Evolutionary conservation across 2,113 vertebrate genomes (phyloP).

Genomic region (Brachyistius frenatus): DNA sequence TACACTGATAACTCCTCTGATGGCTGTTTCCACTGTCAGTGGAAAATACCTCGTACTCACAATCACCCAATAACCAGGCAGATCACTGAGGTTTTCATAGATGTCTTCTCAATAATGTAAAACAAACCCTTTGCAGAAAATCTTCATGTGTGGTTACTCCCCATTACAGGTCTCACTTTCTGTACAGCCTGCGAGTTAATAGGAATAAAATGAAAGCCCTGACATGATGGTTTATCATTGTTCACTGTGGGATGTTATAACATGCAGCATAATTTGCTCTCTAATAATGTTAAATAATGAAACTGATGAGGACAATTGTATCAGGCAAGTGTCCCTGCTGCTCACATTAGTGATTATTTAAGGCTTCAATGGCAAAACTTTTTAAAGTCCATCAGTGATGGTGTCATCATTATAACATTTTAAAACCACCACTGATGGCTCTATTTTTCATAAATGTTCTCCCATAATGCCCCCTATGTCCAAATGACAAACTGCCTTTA

Average conservation of each 20-base stretch:
- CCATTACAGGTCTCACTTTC: no score
- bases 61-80: no score
- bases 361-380: not conserved
- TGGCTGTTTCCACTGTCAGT: no score
- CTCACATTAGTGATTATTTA: slow-evolving; percentile 19
- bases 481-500: slow-evolving; percentile 3
- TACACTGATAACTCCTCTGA: no score
- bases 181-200: not conserved
- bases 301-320: slow-evolving; percentile 6
- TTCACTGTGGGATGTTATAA: not conserved
- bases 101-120: no score
- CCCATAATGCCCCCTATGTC: not conserved
- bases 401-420: not conserved
- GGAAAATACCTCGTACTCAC: no score
- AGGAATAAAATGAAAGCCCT: not conserved
- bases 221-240: not conserved
- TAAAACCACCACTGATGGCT: not conserved
- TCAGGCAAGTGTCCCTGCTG: slow-evolving; percentile 18
- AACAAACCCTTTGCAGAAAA: no score
- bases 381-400: slow-evolving; percentile 15
- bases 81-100: no score
- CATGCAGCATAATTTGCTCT: not conserved
- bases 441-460: not conserved
- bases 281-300: not conserved
- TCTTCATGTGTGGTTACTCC: no score